These are phyloP conservation scores for Capreolus pygargus DNA, from an alignment of 2,113 vertebrate genomes.

Conservation along the genomic window DNA sequence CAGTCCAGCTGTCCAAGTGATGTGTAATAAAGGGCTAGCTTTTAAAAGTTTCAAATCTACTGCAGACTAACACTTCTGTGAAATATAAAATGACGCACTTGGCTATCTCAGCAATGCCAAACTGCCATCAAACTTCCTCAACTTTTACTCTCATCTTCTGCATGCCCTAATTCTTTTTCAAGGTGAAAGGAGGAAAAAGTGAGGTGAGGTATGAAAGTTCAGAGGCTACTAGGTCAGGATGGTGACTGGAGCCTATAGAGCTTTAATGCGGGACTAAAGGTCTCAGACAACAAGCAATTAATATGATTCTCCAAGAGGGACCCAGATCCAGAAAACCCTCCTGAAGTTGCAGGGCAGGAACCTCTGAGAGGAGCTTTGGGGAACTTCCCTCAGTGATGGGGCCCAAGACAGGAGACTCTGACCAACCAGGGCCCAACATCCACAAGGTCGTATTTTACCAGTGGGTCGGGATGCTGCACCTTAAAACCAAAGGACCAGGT, in stretches of 20 bases:
- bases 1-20: not conserved
- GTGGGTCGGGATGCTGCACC: rapidly evolving
- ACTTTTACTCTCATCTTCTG: not conserved
- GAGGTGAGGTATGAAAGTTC: no score
- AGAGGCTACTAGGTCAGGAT: not conserved
- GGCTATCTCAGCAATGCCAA: not conserved
- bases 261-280: not conserved
- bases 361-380: not conserved
- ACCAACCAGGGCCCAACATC: rapidly evolving
- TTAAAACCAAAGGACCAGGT: not conserved
- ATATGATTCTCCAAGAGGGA: not conserved
- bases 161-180: not conserved
- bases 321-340: not conserved
- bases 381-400: not conserved
- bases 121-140: not conserved
- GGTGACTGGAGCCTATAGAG: not conserved
- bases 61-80: not conserved
- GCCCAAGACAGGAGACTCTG: not conserved
- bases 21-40: not conserved
- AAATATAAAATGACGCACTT: not conserved
- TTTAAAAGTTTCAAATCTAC: not conserved
- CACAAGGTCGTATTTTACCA: rapidly evolving
- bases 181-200: not conserved
- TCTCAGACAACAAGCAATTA: not conserved
- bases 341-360: not conserved